Evolutionary conservation across 2,113 vertebrate species (phyloP).

Genomic region (Ascaphus truei): DNA sequence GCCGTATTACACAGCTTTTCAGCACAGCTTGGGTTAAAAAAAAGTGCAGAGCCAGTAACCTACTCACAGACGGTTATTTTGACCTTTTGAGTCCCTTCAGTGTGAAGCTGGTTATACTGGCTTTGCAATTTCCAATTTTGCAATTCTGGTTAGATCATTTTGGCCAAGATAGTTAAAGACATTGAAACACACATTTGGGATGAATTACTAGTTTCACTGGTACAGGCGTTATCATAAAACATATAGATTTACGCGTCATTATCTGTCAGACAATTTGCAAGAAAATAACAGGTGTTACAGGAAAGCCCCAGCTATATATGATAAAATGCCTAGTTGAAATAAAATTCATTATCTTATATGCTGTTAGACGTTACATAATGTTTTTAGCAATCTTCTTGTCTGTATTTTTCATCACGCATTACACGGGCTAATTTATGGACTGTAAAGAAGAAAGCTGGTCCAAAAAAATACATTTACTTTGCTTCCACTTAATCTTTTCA

Average conservation of each 20-base stretch:
- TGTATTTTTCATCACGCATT: constrained; percentile 43
- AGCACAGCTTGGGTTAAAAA: no score
- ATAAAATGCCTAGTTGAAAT: constrained; percentile 45
- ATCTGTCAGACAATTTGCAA: constrained; percentile 20
- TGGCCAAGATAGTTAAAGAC: no score
- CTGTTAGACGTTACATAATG: constrained; percentile 49
- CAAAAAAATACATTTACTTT: constrained; percentile 58
- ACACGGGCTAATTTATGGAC: constrained; percentile 50
- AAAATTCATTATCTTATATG: constrained; percentile 40
- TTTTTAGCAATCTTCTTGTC: constrained; percentile 37
- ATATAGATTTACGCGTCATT: constrained; percentile 22
- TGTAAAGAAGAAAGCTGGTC: constrained; percentile 48
- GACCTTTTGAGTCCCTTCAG: no score
- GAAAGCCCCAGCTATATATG: constrained; percentile 36
- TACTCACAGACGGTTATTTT: no score
- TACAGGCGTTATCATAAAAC: constrained; percentile 9
- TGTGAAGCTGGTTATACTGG: no score
- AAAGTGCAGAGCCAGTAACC: no score
- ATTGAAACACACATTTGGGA: neutral
- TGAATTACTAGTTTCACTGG: neutral
- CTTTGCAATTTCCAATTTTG: no score
- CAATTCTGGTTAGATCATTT: no score
- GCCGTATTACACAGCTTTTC: no score
- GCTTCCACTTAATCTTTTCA: constrained; percentile 52
- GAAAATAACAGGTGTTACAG: constrained; percentile 20